Conservation (phyloP, 2,113 vertebrate species). For the Paralichthys olivaceus region DNA sequence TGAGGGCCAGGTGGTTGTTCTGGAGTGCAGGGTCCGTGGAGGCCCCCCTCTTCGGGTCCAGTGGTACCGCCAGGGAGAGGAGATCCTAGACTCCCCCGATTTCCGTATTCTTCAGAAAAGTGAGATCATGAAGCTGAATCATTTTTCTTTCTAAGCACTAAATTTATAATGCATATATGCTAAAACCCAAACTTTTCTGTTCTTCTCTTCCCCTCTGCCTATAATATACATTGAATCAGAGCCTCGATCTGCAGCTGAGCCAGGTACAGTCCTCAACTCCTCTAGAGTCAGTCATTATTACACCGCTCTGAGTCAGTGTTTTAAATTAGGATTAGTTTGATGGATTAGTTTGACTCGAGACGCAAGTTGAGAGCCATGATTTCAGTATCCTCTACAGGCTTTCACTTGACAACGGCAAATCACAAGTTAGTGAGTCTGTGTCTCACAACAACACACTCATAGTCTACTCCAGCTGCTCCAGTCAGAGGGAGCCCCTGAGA, state of each 20-base stretch:
- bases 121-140: slow-evolving; percentile 72
- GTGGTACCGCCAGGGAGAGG: slow-evolving; percentile 91
- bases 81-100: slow-evolving; percentile 97
- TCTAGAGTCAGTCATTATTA: slow-evolving; percentile 3
- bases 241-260: slow-evolving; percentile 79
- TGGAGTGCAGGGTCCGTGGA: slow-evolving; percentile 94
- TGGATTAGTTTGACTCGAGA: slow-evolving; percentile 31
- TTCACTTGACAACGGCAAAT: slow-evolving; percentile 39
- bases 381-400: slow-evolving; percentile 15
- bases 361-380: slow-evolving; percentile 4
- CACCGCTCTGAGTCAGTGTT: slow-evolving; percentile 8
- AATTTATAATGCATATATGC: not conserved
- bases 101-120: slow-evolving; percentile 98
- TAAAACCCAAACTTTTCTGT: slow-evolving; percentile 5
- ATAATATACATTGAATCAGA: slow-evolving; percentile 51
- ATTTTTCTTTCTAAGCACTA: not conserved
- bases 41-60: slow-evolving; percentile 87
- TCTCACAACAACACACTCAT: slow-evolving; percentile 23
- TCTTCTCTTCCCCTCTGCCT: not conserved
- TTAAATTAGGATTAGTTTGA: slow-evolving; percentile 11
- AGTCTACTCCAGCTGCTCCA: not conserved
- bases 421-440: slow-evolving; percentile 2
- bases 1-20: slow-evolving; percentile 94
- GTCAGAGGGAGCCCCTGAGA: slow-evolving; percentile 36
- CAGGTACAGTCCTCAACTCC: slow-evolving; percentile 62